phyloP scores from a whole-genome alignment of 92 coral and sea anemone genomes.

The Parazoanthus darwini region DNA sequence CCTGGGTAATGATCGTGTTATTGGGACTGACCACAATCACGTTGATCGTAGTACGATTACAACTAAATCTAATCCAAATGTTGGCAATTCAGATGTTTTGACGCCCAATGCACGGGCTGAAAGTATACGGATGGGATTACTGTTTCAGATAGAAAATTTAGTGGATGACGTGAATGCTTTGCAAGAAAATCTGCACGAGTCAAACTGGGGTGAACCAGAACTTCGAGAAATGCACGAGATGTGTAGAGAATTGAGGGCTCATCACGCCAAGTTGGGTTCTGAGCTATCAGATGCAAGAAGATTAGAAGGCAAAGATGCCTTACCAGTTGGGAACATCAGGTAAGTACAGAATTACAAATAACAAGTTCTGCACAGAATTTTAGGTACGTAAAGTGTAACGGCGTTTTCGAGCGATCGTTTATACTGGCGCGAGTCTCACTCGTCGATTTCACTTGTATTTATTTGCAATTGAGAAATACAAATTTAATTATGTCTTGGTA shows the following conservation, averaged over 20 bases:
- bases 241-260: slow-evolving; percentile 74
- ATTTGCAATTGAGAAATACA: slow-evolving; percentile 31
- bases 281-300: slow-evolving; percentile 68
- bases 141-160: slow-evolving; percentile 76
- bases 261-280: slow-evolving; percentile 66
- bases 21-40: not conserved
- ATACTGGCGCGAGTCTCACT: not conserved
- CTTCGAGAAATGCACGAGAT: slow-evolving; percentile 75
- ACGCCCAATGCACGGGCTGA: slow-evolving; percentile 72
- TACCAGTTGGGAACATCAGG: slow-evolving; percentile 57
- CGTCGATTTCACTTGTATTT: slow-evolving; percentile 16
- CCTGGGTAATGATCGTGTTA: not conserved
- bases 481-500: slow-evolving; percentile 8
- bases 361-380: not conserved
- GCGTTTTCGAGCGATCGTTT: not conserved
- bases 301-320: slow-evolving; percentile 64
- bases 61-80: slow-evolving; percentile 38
- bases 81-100: slow-evolving; percentile 37
- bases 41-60: slow-evolving; percentile 33
- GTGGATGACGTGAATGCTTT: slow-evolving; percentile 81
- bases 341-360: slow-evolving; percentile 40
- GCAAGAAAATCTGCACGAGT: slow-evolving; percentile 73
- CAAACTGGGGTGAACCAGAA: slow-evolving; percentile 68
- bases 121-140: slow-evolving; percentile 68
- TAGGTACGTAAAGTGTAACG: not conserved